Conservation (phyloP, 92 coral and sea anemone genomes). For the Porites evermanni region DNA sequence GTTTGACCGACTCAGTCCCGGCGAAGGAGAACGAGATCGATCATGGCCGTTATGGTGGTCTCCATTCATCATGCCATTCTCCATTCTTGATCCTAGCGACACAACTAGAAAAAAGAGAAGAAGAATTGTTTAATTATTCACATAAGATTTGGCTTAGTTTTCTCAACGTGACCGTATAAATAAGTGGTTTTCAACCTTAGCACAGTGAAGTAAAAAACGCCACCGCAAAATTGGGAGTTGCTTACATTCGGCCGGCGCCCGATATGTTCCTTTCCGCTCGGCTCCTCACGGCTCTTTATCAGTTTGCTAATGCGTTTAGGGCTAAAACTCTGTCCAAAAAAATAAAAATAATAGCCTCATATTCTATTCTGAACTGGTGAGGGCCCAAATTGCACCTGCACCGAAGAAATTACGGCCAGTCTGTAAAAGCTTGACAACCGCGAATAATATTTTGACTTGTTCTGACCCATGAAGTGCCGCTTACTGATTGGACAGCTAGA, state of each 20-base stretch:
- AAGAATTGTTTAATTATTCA: constrained; percentile 69
- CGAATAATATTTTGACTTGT: constrained; percentile 79
- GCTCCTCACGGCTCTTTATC: constrained; percentile 79
- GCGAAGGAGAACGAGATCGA: constrained; percentile 42
- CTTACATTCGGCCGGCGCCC: constrained; percentile 59
- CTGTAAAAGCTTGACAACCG: constrained; percentile 66
- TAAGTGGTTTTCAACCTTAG: constrained; percentile 53
- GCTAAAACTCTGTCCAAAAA: constrained; percentile 84
- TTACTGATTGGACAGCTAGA: constrained; percentile 66
- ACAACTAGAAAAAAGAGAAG: constrained; percentile 63
- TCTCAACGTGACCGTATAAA: constrained; percentile 51
- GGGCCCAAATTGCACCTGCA: constrained; percentile 81
- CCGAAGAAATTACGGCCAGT: constrained; percentile 46
- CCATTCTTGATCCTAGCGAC: constrained; percentile 70
- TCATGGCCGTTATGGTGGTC: constrained; percentile 59
- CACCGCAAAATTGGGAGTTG: constrained; percentile 63
- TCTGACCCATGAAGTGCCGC: constrained; percentile 40
- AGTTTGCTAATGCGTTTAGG: constrained; percentile 83
- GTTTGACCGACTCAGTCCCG: constrained; percentile 84
- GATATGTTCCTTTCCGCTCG: constrained; percentile 68
- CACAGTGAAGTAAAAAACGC: constrained; percentile 47
- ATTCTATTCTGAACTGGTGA: constrained; percentile 97
- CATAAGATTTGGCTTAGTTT: constrained; percentile 53
- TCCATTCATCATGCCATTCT: constrained; percentile 97
- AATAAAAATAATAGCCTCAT: constrained; percentile 93